Conservation (phyloP, 2,888 invertebrate genomes). For the Beris chalybata region DNA sequence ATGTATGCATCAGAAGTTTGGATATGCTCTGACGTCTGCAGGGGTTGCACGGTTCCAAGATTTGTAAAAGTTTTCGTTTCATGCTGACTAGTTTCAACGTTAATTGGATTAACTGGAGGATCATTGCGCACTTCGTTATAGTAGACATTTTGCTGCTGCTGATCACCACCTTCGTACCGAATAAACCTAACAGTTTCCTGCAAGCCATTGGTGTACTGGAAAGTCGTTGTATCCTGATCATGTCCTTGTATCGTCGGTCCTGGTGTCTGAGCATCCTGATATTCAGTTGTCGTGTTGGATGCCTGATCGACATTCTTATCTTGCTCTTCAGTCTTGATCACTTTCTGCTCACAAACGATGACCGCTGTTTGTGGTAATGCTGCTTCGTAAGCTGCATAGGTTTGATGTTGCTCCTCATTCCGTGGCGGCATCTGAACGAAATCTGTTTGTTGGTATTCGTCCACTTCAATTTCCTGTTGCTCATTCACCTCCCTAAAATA, state of each 20-base stretch:
- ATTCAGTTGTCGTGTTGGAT: conserved; percentile 40
- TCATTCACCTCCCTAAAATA: conserved; percentile 49
- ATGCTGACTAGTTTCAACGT: conserved; percentile 46
- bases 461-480: conserved; percentile 45
- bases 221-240: conserved; percentile 36
- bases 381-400: conserved; percentile 30
- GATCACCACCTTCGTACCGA: conserved; percentile 34
- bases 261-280: conserved; percentile 39
- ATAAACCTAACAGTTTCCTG: conserved; percentile 37
- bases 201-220: conserved; percentile 36
- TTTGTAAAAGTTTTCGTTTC: conserved; percentile 55
- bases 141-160: conserved; percentile 45
- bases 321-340: conserved; percentile 52
- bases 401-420: conserved; percentile 42
- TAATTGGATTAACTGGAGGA: conserved; percentile 32
- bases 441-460: conserved; percentile 40
- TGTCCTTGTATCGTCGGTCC: conserved; percentile 24
- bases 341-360: conserved; percentile 48
- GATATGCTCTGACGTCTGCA: conserved; percentile 27
- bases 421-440: conserved; percentile 41
- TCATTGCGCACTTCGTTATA: conserved; percentile 41
- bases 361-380: conserved; percentile 40
- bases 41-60: conserved; percentile 45
- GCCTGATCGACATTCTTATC: conserved; percentile 48
- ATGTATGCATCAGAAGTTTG: conserved; percentile 17